These are phyloP conservation scores for Meloidogyne floridensis DNA, from an alignment of 1,140 invertebrate genomes.

Conservation along the genomic window DNA sequence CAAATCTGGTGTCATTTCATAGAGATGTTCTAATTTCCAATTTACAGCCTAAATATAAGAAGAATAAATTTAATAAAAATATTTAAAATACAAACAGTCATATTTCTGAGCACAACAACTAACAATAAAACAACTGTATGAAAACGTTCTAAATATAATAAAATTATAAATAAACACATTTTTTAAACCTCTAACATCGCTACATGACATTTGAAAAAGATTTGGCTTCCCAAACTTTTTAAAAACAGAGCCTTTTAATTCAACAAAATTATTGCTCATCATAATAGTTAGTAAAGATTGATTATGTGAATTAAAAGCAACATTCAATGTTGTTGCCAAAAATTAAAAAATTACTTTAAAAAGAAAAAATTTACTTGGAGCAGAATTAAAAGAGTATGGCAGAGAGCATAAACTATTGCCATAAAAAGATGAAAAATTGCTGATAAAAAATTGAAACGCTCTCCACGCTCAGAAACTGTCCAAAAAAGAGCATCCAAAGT, in stretches of 20 bases:
- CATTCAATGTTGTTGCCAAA: conserved; percentile 93
- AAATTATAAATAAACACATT: conserved; percentile 70
- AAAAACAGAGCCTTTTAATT: conserved; percentile 96
- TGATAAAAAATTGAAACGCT: conserved; percentile 40
- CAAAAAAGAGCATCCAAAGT: conserved; percentile 94
- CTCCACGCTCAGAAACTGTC: conserved; percentile 74
- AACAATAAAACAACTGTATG: conserved; percentile 86
- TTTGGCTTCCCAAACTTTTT: conserved; percentile 99
- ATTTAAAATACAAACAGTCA: conserved; percentile 72
- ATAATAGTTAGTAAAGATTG: conserved; percentile 95
- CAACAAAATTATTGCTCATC: conserved; percentile 99
- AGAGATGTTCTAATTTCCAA: conserved; percentile 75
- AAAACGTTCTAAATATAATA: conserved; percentile 82
- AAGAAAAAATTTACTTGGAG: conserved; percentile 57
- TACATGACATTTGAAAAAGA: conserved; percentile 76
- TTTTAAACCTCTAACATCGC: conserved; percentile 22
- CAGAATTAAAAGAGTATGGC: conserved; percentile 87
- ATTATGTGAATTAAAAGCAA: conserved; percentile 98
- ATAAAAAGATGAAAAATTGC: conserved; percentile 76
- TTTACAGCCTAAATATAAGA: conserved; percentile 75
- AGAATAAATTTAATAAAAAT: not conserved
- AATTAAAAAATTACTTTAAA: conserved; percentile 57
- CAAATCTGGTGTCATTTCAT: conserved; percentile 76
- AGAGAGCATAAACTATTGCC: conserved; percentile 88
- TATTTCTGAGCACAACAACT: conserved; percentile 93